These are phyloP conservation scores for Ectobius pallidus DNA, from an alignment of 2,888 invertebrate genomes.

Conservation along the genomic window DNA sequence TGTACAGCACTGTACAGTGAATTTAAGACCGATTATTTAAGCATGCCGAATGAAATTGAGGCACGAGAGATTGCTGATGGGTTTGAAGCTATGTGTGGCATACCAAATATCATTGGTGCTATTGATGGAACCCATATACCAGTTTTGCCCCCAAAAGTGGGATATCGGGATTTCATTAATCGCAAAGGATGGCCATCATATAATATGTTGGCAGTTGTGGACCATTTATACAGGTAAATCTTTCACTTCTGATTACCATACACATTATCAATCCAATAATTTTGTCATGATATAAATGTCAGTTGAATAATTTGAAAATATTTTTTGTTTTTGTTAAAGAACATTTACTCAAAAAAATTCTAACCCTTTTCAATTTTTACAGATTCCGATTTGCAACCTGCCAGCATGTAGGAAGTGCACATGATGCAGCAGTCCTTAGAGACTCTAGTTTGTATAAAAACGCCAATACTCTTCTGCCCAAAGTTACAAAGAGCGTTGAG, in stretches of 20 bases:
- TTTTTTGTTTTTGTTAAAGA: background rate
- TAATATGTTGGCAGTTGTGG: slow-evolving; percentile 46
- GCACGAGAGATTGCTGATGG: background rate
- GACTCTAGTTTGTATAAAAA: background rate
- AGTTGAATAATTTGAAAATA: background rate
- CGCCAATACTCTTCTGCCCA: background rate
- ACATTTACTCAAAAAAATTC: background rate
- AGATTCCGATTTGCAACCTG: slow-evolving; percentile 10
- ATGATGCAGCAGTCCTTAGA: background rate
- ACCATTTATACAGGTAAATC: slow-evolving; percentile 41
- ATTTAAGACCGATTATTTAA: slow-evolving; percentile 40
- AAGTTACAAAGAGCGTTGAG: background rate
- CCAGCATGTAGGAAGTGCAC: slow-evolving; percentile 19
- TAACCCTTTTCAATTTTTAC: background rate
- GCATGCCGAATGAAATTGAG: slow-evolving; percentile 47
- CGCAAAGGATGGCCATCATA: too few species aligned
- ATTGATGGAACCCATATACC: too few species aligned
- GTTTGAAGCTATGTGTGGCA: too few species aligned
- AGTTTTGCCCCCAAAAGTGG: too few species aligned
- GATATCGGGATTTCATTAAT: too few species aligned
- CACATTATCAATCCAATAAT: background rate
- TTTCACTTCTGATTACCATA: background rate
- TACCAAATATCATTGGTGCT: slow-evolving; percentile 49
- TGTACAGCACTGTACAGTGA: background rate
- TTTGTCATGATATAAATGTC: too few species aligned